Base-by-base conservation (phyloP, 2,797 vertebrate genomes). In the Morelia viridis region DNA sequence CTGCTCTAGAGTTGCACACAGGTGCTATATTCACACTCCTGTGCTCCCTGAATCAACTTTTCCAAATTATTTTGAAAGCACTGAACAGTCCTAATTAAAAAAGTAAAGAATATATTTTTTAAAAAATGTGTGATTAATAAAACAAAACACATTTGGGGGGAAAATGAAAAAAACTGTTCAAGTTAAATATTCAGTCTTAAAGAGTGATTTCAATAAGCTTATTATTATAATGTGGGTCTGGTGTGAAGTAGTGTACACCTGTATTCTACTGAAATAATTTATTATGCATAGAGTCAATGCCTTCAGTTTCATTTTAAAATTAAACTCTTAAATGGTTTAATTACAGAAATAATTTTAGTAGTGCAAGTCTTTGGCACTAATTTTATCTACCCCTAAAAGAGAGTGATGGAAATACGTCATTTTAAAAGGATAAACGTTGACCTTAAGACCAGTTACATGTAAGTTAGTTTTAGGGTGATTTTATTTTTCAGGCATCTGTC, bases 401-500 rank as follows among this genome's bases (percentile, higher is more conserved):
- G 9, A 13, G 17, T 60, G 60, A 64, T 80, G 84, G 65, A 35
- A 41, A 83, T 22, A 31, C 24, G n/a, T 92, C 68, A 41, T 41
- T 41, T 87, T 80, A 46, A 57, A 92, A 41, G 41, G 88, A 88
- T 91, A 84, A 93, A 91, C 84, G 83, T 89, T 95, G 93, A 90
- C 90, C 89, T 90, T 94, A 92, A 93, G 89, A 93, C 94, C 62
- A 88, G 41, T 61, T 94, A 94, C 94, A 15, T 92, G 89, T 93
- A 85, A 93, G 95, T 93, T 95, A 92, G 9, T 80, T 80, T 80
- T 46, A 80, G 6, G 3, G 71, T 46, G 92, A 94, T 93, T 93
- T 92, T 87, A 80, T 88, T 9, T 61, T 91, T 92, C 94, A 96
- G 96, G 11, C 41, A 65, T 97, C 96, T 95, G 93, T 96, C 85